These are phyloP conservation scores for Phania funesta DNA, from an alignment of 2,888 invertebrate species.

Conservation along the genomic window DNA sequence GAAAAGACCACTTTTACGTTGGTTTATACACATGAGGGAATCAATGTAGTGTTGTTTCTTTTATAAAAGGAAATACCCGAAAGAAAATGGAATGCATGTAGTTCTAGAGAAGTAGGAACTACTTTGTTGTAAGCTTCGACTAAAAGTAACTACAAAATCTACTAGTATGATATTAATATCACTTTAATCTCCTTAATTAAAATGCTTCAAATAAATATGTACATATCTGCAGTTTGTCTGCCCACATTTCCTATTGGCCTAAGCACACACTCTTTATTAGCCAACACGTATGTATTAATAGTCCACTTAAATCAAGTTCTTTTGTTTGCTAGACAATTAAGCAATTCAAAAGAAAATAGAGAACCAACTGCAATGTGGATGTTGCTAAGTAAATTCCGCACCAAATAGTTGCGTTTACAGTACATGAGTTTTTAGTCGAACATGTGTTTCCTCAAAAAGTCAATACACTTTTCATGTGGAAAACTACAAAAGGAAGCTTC, in stretches of 20 bases:
- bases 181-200: no score
- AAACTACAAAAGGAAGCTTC: conserved; percentile 16
- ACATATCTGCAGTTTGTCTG: neutral
- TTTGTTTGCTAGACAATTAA: conserved; percentile 36
- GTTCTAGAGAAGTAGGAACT: no score
- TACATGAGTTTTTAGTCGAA: neutral
- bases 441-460: conserved; percentile 59
- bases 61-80: no score
- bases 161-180: no score
- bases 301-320: conserved; percentile 17
- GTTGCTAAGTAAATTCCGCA: neutral
- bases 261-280: conserved; percentile 1
- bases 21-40: no score
- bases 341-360: neutral
- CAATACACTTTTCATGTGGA: conserved; percentile 48
- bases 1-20: no score
- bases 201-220: no score
- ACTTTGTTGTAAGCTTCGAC: no score
- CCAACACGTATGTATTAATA: conserved; percentile 5
- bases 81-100: no score
- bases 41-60: no score
- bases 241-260: neutral
- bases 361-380: neutral
- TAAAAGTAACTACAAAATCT: no score
- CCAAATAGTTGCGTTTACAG: conserved; percentile 13